Conservation (phyloP, 2,113 vertebrate species). For the Carettochelys insculpta region DNA sequence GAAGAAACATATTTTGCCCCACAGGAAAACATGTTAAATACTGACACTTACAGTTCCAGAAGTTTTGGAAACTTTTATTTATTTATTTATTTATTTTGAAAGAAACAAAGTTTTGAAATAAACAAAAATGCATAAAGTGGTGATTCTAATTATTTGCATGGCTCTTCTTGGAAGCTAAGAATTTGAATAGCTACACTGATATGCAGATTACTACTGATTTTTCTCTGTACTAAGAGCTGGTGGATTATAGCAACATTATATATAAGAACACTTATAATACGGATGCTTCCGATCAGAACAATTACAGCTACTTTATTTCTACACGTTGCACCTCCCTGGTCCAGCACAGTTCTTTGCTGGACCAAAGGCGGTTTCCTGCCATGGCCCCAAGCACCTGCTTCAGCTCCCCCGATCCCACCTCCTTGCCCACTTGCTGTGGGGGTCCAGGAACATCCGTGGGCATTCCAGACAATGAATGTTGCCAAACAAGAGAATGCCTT, state of each 20-base stretch:
- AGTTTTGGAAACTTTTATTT: background rate
- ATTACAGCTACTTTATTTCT: background rate
- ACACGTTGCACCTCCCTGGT: too few species aligned
- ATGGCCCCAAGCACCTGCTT: too few species aligned
- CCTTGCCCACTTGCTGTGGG: too few species aligned
- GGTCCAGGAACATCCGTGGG: too few species aligned
- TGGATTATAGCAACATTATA: background rate
- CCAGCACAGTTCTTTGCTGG: too few species aligned
- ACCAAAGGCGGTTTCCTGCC: too few species aligned
- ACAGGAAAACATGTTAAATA: background rate
- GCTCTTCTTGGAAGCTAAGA: background rate
- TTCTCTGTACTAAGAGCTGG: background rate
- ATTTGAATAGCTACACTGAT: background rate
- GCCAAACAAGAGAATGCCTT: too few species aligned
- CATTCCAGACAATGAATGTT: too few species aligned
- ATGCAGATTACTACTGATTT: fast-evolving
- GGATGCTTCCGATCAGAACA: background rate
- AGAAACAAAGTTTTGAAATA: background rate
- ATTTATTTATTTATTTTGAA: too few species aligned
- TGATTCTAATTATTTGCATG: background rate
- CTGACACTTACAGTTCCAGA: background rate
- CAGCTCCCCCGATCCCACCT: too few species aligned
- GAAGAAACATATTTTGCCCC: background rate
- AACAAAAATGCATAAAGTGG: background rate
- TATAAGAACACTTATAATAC: background rate